Evolutionary conservation across 2,797 vertebrate genomes (phyloP).

Genomic region (Catostomus latipinnis): DNA sequence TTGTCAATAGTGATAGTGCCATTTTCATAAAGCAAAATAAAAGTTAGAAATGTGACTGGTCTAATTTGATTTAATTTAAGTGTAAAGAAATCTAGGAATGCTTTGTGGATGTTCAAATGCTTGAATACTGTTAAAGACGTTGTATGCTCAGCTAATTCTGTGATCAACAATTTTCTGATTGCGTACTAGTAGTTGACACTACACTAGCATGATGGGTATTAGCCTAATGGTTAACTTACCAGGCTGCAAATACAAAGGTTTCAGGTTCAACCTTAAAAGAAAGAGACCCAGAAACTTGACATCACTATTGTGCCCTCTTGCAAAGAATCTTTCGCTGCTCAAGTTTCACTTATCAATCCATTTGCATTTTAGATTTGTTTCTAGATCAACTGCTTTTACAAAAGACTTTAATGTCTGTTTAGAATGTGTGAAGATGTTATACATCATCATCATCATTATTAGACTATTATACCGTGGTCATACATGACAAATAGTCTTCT

Average conservation of each 20-base stretch:
- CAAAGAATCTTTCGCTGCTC: constrained; percentile 33
- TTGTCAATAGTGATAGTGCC: constrained; percentile 9
- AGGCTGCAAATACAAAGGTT: constrained; percentile 27
- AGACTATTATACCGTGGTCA: not conserved
- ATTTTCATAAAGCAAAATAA: constrained; percentile 32
- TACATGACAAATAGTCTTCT: constrained; percentile 14
- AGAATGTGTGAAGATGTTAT: constrained; percentile 23
- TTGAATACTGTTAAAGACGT: constrained; percentile 1
- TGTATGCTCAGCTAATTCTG: constrained; percentile 3
- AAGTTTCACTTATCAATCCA: not conserved
- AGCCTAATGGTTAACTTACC: constrained; percentile 4
- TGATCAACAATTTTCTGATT: constrained; percentile 3
- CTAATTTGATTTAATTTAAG: not conserved
- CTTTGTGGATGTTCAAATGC: constrained; percentile 31
- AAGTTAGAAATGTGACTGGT: constrained; percentile 26
- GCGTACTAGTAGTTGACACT: not conserved
- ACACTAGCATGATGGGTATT: constrained; percentile 9
- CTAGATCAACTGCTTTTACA: not conserved
- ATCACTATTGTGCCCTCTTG: constrained; percentile 41
- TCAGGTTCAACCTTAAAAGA: constrained; percentile 20
- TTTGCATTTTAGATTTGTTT: not conserved
- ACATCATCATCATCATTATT: not conserved
- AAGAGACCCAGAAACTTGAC: constrained; percentile 24
- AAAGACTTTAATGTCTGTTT: constrained; percentile 1
- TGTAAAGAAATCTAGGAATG: constrained; percentile 25